These are phyloP conservation scores for Napeogenes inachia DNA, from an alignment of 2,888 invertebrate species.

Conservation along the genomic window DNA sequence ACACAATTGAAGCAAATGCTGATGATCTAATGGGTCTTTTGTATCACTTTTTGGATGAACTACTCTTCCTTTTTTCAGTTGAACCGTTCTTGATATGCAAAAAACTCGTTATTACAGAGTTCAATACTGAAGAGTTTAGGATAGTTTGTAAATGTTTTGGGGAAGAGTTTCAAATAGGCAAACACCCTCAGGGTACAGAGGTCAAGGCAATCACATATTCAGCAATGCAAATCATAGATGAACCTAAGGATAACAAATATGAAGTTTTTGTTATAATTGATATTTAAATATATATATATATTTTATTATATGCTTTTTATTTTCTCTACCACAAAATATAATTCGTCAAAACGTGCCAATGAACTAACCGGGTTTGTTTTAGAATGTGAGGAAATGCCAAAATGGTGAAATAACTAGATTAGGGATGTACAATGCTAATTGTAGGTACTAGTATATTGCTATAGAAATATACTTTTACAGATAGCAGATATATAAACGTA, in stretches of 20 bases:
- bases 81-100: conserved; percentile 93
- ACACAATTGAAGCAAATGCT: conserved; percentile 91
- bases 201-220: conserved; percentile 99
- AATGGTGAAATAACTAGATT: too few relatives aligned
- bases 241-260: conserved; percentile 81
- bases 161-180: conserved; percentile 94
- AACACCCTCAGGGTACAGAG: conserved; percentile 98
- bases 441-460: too few relatives aligned
- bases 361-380: too few relatives aligned
- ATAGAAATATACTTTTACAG: too few relatives aligned
- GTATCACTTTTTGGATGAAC: conserved; percentile 95
- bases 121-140: conserved; percentile 88
- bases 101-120: conserved; percentile 91
- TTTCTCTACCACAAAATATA: background rate
- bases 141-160: conserved; percentile 91
- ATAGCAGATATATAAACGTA: too few relatives aligned
- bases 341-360: background rate
- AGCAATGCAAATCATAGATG: conserved; percentile 95
- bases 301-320: conserved; percentile 13
- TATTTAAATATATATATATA: conserved; percentile 79
- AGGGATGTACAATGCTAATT: too few relatives aligned
- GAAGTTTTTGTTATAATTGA: conserved; percentile 99
- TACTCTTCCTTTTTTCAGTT: conserved; percentile 93
- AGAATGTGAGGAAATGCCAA: too few relatives aligned
- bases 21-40: conserved; percentile 92